Percentiles rank a stretch among this genome's conserved stretches.
Evolutionary conservation across 2,888 invertebrate genomes (phyloP).

Genomic region (Lasioglossum malachurum): DNA sequence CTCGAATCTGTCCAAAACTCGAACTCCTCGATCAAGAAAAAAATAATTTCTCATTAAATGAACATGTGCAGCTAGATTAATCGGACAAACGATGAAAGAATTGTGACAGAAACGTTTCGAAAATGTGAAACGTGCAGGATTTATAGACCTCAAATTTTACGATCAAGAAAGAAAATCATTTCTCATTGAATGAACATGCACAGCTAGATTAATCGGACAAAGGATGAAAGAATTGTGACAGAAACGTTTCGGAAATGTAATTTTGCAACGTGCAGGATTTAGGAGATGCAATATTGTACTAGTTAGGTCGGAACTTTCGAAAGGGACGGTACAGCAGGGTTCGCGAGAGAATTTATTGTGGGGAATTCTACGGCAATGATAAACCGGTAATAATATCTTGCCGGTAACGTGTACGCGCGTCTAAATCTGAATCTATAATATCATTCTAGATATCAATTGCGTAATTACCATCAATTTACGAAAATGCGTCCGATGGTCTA

Average conservation of each 20-base stretch:
- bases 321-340: background rate
- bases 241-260: too few species aligned
- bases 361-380: conserved; percentile 1
- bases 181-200: too few species aligned
- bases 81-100: background rate
- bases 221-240: background rate
- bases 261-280: background rate
- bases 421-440: conserved; percentile 11
- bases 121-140: background rate
- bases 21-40: too few species aligned
- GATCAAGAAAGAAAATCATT: too few species aligned
- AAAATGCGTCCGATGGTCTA: conserved; percentile 4
- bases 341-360: background rate
- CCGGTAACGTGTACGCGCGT: background rate
- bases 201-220: background rate
- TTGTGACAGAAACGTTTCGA: too few species aligned
- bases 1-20: background rate
- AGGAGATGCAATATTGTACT: background rate
- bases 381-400: background rate
- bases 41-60: too few species aligned
- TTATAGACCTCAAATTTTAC: too few species aligned
- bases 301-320: background rate
- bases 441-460: conserved; percentile 6
- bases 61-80: background rate
- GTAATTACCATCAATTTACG: conserved; percentile 17